Evolutionary conservation across 1,140 invertebrate genomes (phyloP).

Genomic region (Leptinotarsa defecta): DNA sequence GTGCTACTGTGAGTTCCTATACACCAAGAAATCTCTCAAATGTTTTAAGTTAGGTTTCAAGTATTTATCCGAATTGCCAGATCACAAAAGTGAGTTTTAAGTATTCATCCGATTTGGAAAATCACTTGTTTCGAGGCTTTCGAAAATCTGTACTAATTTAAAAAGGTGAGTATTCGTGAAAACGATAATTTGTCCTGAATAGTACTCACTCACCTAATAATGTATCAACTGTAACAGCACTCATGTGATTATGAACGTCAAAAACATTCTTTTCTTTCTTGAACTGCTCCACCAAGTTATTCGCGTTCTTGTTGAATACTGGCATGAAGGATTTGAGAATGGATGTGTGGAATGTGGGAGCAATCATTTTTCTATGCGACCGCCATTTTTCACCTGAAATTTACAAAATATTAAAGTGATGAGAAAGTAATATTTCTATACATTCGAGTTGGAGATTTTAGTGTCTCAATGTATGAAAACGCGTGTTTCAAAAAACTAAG

Average conservation of each 20-base stretch:
- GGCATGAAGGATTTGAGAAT: slow-evolving; percentile 88
- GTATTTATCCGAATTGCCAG: too few relatives aligned
- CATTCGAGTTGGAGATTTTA: too few relatives aligned
- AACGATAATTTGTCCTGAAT: neutral
- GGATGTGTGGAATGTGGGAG: slow-evolving; percentile 91
- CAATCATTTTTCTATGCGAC: slow-evolving; percentile 82
- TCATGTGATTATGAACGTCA: slow-evolving; percentile 84
- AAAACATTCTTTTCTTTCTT: slow-evolving; percentile 68
- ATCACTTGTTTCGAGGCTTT: too few relatives aligned
- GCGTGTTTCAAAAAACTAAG: too few relatives aligned
- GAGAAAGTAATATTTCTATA: too few relatives aligned
- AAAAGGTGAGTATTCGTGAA: neutral
- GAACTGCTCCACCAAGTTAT: slow-evolving; percentile 71
- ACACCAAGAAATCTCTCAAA: too few relatives aligned
- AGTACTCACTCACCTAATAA: slow-evolving; percentile 36
- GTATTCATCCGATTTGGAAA: too few relatives aligned
- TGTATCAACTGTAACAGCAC: slow-evolving; percentile 78
- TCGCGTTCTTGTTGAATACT: slow-evolving; percentile 84
- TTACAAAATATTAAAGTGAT: neutral
- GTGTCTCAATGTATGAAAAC: too few relatives aligned
- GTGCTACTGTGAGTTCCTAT: too few relatives aligned
- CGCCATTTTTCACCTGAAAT: slow-evolving; percentile 78
- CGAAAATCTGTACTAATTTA: neutral
- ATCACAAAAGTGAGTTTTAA: too few relatives aligned
- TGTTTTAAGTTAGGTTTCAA: too few relatives aligned